A percentile compares a stretch with the other conserved stretches of the same genome.
phyloP scores from a whole-genome alignment of 1,140 invertebrate genomes.

The Nasonia vitripennis region DNA sequence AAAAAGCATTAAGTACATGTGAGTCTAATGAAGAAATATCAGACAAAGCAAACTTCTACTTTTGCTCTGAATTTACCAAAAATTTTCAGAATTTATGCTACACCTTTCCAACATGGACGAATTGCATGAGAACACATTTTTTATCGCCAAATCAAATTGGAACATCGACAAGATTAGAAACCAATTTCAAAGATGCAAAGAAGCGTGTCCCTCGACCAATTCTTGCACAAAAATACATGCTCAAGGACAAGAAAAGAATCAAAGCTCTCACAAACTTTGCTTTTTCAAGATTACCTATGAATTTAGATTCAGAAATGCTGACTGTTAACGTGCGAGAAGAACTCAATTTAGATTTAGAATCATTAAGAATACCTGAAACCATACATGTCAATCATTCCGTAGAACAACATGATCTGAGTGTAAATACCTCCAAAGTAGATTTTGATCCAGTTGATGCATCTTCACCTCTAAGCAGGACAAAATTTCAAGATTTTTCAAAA shows the following conservation, averaged over 20 bases:
- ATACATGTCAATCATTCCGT: no score
- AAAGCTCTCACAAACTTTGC: neutral
- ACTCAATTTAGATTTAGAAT: no score
- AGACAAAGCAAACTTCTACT: conserved; percentile 10
- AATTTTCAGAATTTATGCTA: conserved; percentile 9
- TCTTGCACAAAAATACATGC: neutral
- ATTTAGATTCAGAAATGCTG: no score
- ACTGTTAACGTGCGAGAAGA: no score
- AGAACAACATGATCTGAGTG: no score
- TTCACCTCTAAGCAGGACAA: no score
- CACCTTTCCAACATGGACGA: conserved; percentile 5
- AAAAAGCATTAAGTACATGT: neutral
- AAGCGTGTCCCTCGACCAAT: neutral
- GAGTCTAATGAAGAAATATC: conserved; percentile 1
- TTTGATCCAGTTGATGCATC: no score
- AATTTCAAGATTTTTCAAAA: no score
- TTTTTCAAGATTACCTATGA: no score
- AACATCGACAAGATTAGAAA: neutral
- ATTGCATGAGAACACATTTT: neutral
- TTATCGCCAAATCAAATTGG: neutral
- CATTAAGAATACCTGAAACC: no score
- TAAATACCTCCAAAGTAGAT: no score
- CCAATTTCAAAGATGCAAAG: neutral
- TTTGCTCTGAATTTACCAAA: conserved; percentile 6
- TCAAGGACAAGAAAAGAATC: neutral